Conservation (phyloP, 1,140 invertebrate genomes). For the Zaprionus tsacasi region DNA sequence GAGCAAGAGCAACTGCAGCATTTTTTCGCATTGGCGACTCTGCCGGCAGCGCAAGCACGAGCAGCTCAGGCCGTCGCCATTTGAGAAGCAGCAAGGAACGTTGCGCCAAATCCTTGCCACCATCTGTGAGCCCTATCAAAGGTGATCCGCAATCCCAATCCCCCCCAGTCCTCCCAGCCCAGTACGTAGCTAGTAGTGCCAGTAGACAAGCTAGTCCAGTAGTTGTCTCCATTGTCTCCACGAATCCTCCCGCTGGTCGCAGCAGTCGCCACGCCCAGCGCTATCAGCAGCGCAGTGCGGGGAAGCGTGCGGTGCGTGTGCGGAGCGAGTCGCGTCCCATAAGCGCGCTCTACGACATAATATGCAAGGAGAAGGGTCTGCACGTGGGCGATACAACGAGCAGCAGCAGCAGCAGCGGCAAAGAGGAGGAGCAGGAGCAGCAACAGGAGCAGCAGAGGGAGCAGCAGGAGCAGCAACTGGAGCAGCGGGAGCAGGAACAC, state of each 20-base stretch:
- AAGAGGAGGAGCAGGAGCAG: constrained; percentile 6
- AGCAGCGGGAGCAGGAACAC: too few relatives aligned
- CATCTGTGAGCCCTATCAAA: constrained; percentile 76
- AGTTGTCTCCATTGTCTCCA: background rate
- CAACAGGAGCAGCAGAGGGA: background rate
- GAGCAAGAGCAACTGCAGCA: constrained; percentile 40
- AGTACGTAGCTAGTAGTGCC: constrained; percentile 49
- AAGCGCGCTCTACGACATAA: constrained; percentile 83
- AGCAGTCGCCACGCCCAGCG: constrained; percentile 74
- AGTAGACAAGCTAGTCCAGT: constrained; percentile 33
- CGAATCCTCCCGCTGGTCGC: constrained; percentile 34
- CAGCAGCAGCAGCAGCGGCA: constrained; percentile 51
- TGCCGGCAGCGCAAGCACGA: constrained; percentile 39
- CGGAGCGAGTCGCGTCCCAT: constrained; percentile 82
- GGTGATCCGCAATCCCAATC: constrained; percentile 60
- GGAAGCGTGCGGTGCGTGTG: constrained; percentile 73
- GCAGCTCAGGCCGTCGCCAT: constrained; percentile 45
- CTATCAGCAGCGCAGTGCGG: constrained; percentile 63
- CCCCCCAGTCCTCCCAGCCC: background rate
- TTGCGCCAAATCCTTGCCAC: constrained; percentile 70
- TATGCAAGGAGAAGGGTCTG: constrained; percentile 84
- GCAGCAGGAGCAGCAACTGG: background rate
- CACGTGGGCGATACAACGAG: constrained; percentile 61
- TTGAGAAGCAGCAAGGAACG: constrained; percentile 64
- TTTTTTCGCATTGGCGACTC: constrained; percentile 80